These are phyloP conservation scores for Miltochrista miniata DNA, from an alignment of 2,888 invertebrate species.

Conservation along the genomic window DNA sequence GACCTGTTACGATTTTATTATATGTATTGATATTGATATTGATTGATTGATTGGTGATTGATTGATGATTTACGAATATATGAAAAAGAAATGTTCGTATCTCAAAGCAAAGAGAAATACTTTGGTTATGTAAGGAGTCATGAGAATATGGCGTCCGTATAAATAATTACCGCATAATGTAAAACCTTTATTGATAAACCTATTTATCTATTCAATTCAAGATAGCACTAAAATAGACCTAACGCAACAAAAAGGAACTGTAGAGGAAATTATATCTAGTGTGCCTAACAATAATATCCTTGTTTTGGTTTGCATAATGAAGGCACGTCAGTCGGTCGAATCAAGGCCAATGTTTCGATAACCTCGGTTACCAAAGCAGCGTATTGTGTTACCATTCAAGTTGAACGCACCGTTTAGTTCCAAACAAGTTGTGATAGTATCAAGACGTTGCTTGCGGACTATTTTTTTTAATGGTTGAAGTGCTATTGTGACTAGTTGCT, in stretches of 20 bases:
- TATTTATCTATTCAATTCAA: too few species aligned
- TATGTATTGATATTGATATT: too few species aligned
- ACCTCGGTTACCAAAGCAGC: conserved; percentile 31
- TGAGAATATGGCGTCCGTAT: too few species aligned
- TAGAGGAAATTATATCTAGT: neutral
- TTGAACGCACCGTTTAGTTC: conserved; percentile 27
- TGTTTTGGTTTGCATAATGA: conserved; percentile 27
- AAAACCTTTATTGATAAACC: too few species aligned
- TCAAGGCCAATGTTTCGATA: conserved; percentile 35
- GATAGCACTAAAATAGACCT: neutral
- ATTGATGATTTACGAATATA: too few species aligned
- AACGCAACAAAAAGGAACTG: neutral
- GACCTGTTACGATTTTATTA: too few species aligned
- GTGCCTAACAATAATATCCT: conserved; percentile 13
- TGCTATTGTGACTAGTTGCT: conserved; percentile 1
- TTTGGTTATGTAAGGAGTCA: too few species aligned
- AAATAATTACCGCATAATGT: too few species aligned
- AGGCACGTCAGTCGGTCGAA: conserved; percentile 14
- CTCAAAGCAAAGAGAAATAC: too few species aligned
- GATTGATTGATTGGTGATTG: too few species aligned
- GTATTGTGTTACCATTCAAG: conserved; percentile 6
- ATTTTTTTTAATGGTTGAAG: conserved; percentile 1
- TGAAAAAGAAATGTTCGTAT: too few species aligned
- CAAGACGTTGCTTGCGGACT: conserved; percentile 50
- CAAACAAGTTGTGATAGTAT: conserved; percentile 37